A percentile compares a stretch with the other conserved stretches of the same genome.
These are phyloP conservation scores for Delichon dasypus DNA, from an alignment of 2,797 vertebrate species.

Conservation along the genomic window DNA sequence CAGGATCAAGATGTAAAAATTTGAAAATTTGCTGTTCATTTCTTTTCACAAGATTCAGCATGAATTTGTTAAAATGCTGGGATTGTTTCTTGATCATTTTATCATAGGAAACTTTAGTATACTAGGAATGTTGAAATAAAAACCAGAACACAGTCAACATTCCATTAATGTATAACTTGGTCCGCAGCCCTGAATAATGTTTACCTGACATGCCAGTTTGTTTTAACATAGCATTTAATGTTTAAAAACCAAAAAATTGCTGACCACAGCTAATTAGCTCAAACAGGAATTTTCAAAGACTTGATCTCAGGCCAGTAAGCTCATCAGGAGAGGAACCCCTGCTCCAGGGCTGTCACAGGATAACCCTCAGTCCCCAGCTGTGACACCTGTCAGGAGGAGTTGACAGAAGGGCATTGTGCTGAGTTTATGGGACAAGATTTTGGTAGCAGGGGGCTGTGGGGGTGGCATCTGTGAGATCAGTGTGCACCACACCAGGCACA, in stretches of 20 bases:
- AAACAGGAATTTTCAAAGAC: not conserved
- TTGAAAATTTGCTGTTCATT: not conserved
- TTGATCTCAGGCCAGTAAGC: not conserved
- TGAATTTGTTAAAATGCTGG: not conserved
- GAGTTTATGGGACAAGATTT: not conserved
- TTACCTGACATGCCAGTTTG: not conserved
- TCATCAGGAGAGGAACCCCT: not conserved
- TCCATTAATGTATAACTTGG: constrained; percentile 14
- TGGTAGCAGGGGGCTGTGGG: not conserved
- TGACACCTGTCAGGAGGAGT: not conserved
- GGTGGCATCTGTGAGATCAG: not conserved
- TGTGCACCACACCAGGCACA: not conserved
- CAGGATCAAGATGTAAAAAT: not conserved
- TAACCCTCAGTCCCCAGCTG: not conserved
- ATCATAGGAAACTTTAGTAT: not conserved
- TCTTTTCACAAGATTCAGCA: not conserved
- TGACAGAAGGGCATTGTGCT: not conserved
- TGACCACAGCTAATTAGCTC: not conserved
- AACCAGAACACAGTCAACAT: not conserved
- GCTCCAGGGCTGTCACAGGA: not conserved
- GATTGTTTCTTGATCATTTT: not conserved
- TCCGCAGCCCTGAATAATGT: constrained; percentile 10
- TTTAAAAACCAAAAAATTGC: not conserved
- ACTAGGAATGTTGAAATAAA: not conserved
- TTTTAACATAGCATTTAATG: constrained; percentile 28